Base-by-base conservation (phyloP, 2,888 invertebrate genomes). In the Drosophila kuntzei region DNA sequence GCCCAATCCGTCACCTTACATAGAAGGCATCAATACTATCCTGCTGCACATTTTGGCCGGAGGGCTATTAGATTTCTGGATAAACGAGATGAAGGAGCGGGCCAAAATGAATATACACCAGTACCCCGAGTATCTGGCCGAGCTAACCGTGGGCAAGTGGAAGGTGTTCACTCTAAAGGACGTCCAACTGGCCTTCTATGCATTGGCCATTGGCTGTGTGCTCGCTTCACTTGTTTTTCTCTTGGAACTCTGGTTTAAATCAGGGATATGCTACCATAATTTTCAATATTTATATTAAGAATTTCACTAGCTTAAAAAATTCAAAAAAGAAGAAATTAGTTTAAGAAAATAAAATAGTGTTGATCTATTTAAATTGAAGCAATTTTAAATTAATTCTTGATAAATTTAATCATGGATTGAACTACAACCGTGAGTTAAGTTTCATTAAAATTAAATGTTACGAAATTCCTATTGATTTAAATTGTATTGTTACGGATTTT, bases 41-140 rank as follows among this genome's bases (percentile, higher is more conserved):
- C 79, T 92, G 4, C 37, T 90, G n/a, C 79, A 81, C 9, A 80
- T 92, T 27, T 39, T 90, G 29, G 87, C 84, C 0, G 90, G 87
- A 0, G 93, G 93, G 2, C 64, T 93, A 0, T 72, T 92, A 18
- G 69, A 89, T 2, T 89, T 91, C 22, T 93, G 92, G 92, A 91
- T 91, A 18, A 74, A 74, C 6, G 86, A 89, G 54, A 87, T 90
- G 69, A 87, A 80, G 55, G 88, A 89, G 57, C 80, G 88, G 20
- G 90, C 91, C 29, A 87, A 87, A 55, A 66, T 90, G 27, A 76
- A 66, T 20, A 83, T 90, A 16, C 79, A 90, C 1, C 74, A 73
- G 7, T 83, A 78, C 11, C 76, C 87, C 1, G 87, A 83, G 1
- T 80, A 82, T 39, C 50, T 80, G 43, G 80, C 73, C n/a, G 76